Evolutionary conservation across 2,797 vertebrate genomes (phyloP), one percentile per base, ranked within the genome.

Genomic region (Furcifer pardalis): DNA sequence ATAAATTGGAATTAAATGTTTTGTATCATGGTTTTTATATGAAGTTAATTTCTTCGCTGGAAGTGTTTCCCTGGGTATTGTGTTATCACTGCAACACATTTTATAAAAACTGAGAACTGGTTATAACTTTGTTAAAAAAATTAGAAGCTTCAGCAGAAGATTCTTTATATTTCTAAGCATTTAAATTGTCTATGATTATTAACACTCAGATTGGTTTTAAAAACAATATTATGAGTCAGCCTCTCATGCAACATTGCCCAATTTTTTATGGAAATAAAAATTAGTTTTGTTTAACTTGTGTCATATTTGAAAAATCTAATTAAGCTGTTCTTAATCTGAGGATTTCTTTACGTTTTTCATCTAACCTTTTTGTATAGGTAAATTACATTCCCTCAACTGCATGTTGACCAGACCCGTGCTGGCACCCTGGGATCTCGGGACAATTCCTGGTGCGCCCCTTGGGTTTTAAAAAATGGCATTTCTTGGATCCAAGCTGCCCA

Each of bases 151-250:
- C 10, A 49, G 10, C 40, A 71, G 35, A 59, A 25, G 25, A n/a
- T 2, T 8, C 30, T 25, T 52, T 76, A n/a, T 60, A 71, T 27
- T 60, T 13, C 59, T 84, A 46, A 60, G 15, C 12, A 42, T 27
- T 25, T 32, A 56, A 32, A 68, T 9, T 77, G 12, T 78, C 15
- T 60, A 27, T 65, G 2, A 40, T 49, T 78, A 76, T 84, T 80
- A n/a, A 75, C 32, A 75, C 30, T 66, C 27, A 75, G 3, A 74
- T 46, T 74, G 25, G 17, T 68, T 85, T 80, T 49, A 79, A 72
- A 56, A 9, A 0, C 40, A 0, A 46, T 30, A 79, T 59, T 69
- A 2, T 2, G 73, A 60, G 4, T 32, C 68, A 63, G 35, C 40
- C 37, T 71, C 46, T 71, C 5, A 3, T 71, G 25, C 71, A 82